Evolutionary conservation across 2,888 invertebrate genomes (phyloP), one percentile per base, ranked within the genome.

Genomic region (Platynereis dumerilii): DNA sequence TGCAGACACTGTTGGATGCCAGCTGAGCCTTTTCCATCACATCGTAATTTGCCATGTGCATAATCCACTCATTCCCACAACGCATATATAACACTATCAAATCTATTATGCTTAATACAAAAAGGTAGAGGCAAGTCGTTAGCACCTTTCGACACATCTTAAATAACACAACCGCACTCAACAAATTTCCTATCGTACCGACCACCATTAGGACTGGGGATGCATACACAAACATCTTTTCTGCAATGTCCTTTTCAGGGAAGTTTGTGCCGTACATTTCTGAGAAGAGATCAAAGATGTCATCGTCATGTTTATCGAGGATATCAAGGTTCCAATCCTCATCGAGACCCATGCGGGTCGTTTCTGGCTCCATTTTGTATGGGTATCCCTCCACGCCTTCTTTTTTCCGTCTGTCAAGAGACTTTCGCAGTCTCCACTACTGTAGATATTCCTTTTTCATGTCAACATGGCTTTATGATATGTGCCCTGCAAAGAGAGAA

Each of bases 61-160:
- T 55, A 48, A 76, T 69, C 81, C 81, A 81, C 3, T 73, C 74
- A 48, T 80, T 78, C 20, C 82, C 82, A 60, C 79, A 79, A 34
- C 75, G 73, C 5, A 80, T 72, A 57, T 78, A 79, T 24, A 83
- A 72, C 48, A 78, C 73, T 34, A 79, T 59, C 17, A 78, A 69
- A 64, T 82, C 82, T 42, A 80, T 69, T 2, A 76, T 66, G 27
- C 75, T 69, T 0, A 76, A 61, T 17, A 79, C 69, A 2, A 77
- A 64, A 59, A 82, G 74, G 70, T 82, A 83, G 24, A 80, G 66
- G 64, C 80, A 80, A 2, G 79, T 80, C 3, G 83, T 81, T 76
- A 80, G 78, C 15, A 80, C 77, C 22, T 73, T 73, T 26, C 69
- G 67, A 58, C 78, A 75, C 64, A 81, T 72, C 54, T 75, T 71